Conservation (phyloP, 2,797 vertebrate species). For the Caiman crocodilus region DNA sequence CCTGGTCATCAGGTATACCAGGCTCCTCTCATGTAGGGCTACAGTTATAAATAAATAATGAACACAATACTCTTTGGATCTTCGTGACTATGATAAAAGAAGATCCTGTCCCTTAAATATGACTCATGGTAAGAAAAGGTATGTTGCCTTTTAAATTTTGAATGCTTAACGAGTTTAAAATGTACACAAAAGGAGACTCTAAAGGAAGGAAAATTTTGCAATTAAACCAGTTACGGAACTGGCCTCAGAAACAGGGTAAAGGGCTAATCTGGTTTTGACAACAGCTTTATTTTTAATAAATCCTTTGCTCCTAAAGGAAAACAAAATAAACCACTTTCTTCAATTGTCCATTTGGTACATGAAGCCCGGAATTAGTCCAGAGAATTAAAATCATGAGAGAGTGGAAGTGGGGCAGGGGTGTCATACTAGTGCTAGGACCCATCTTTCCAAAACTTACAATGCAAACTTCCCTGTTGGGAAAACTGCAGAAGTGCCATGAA, state of each 20-base stretch:
- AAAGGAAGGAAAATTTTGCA: neutral
- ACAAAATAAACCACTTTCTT: neutral
- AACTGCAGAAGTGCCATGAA: neutral
- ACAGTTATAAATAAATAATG: neutral
- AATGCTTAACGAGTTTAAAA: neutral
- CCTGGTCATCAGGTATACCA: neutral
- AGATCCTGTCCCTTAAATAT: neutral
- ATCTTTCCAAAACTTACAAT: slow-evolving; percentile 7
- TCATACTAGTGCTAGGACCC: neutral
- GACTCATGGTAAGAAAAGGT: neutral
- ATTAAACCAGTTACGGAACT: neutral
- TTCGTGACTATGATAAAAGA: neutral
- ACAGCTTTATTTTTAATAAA: slow-evolving; percentile 29
- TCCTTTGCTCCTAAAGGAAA: neutral
- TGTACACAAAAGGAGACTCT: neutral
- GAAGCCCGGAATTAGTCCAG: neutral
- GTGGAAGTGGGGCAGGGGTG: neutral
- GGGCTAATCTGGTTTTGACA: neutral
- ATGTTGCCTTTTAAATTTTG: neutral
- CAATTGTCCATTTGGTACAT: slow-evolving; percentile 27
- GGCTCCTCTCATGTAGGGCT: neutral
- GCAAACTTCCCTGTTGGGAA: neutral
- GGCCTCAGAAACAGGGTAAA: neutral
- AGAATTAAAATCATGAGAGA: slow-evolving; percentile 26
- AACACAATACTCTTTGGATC: neutral